These are phyloP conservation scores for Sebastiscus albofasciatus DNA, from an alignment of 2,797 vertebrate genomes.

Conservation along the genomic window DNA sequence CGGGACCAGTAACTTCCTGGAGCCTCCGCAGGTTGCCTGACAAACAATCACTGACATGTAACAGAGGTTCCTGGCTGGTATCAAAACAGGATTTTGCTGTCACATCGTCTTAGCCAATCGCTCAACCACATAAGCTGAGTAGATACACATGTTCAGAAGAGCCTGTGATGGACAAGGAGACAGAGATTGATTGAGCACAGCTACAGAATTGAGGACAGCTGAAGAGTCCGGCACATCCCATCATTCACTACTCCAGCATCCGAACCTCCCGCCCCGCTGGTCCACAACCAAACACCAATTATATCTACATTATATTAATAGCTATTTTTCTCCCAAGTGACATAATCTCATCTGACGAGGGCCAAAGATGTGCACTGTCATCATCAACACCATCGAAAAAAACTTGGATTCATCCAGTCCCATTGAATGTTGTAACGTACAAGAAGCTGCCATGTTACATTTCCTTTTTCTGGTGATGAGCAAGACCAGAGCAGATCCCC, in stretches of 20 bases:
- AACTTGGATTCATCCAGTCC: slow-evolving; percentile 14
- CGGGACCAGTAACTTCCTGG: too few relatives aligned
- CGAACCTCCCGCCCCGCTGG: not conserved
- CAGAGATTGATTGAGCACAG: slow-evolving; percentile 5
- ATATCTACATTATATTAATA: slow-evolving; percentile 7
- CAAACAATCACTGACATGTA: slow-evolving; percentile 31
- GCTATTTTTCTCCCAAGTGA: slow-evolving; percentile 18
- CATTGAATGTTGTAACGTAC: slow-evolving; percentile 32
- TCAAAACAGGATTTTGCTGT: not conserved
- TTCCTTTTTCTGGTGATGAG: slow-evolving; percentile 64
- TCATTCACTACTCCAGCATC: not conserved
- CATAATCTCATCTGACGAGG: slow-evolving; percentile 26
- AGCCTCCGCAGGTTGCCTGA: not conserved
- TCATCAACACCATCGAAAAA: not conserved
- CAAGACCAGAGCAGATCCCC: slow-evolving; percentile 60
- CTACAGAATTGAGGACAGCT: not conserved
- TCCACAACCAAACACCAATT: not conserved
- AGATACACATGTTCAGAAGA: too few relatives aligned
- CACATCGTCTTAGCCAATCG: not conserved
- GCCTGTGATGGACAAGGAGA: slow-evolving; percentile 10
- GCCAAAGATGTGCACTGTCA: slow-evolving; percentile 27
- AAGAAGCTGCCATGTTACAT: slow-evolving; percentile 69
- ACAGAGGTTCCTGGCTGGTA: slow-evolving; percentile 16
- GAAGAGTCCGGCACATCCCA: not conserved
- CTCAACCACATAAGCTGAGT: too few relatives aligned